These are phyloP conservation scores for Lampropteryx suffumata DNA, from an alignment of 2,888 invertebrate genomes.

Conservation along the genomic window DNA sequence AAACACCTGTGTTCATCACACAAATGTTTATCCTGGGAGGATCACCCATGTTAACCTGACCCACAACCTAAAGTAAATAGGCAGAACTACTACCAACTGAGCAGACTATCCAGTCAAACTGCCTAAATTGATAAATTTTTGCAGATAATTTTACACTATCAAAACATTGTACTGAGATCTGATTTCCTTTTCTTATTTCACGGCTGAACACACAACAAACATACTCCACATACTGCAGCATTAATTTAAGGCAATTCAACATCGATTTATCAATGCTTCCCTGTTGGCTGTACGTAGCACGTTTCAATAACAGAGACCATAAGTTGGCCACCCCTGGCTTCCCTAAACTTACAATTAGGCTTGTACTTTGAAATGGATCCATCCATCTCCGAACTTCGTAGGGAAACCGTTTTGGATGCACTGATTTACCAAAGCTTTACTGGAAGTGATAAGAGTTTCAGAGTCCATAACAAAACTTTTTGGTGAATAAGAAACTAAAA, in stretches of 20 bases:
- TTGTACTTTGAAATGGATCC: slow-evolving; percentile 59
- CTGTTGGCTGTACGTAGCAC: slow-evolving; percentile 26
- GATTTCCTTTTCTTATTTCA: neutral
- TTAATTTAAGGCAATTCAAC: slow-evolving; percentile 13
- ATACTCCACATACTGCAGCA: neutral
- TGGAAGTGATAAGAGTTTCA: slow-evolving; percentile 12
- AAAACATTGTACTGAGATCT: no score
- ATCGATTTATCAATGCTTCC: slow-evolving; percentile 24
- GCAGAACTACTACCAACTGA: no score
- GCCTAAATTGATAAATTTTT: no score
- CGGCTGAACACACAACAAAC: neutral
- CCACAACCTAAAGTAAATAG: no score
- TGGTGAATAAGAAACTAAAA: no score
- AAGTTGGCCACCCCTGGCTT: slow-evolving; percentile 30
- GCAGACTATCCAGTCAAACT: no score
- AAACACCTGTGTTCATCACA: no score
- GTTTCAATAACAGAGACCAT: slow-evolving; percentile 38
- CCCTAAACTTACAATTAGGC: slow-evolving; percentile 61
- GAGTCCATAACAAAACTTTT: no score
- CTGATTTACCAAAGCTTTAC: slow-evolving; percentile 29
- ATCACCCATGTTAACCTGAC: no score
- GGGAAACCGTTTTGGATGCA: slow-evolving; percentile 45
- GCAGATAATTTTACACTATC: no score
- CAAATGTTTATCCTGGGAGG: no score
- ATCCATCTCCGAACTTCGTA: slow-evolving; percentile 65